Conservation (phyloP, 1,140 invertebrate species). For the Macrostomum lignano region DNA sequence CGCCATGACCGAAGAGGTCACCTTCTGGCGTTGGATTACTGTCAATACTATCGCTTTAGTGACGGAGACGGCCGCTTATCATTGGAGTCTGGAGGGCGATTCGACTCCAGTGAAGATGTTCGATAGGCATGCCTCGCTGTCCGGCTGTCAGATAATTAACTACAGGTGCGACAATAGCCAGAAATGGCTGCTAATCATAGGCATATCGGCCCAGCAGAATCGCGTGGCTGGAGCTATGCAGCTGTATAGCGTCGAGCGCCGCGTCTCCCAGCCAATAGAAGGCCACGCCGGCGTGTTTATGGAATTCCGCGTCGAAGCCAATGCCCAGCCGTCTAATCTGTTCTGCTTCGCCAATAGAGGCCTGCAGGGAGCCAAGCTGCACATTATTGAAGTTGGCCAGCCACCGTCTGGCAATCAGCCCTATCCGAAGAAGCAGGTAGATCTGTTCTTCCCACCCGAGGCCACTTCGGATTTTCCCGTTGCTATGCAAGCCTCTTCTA, state of each 20-base stretch:
- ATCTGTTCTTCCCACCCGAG: slow-evolving; percentile 92
- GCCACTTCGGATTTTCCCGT: slow-evolving; percentile 95
- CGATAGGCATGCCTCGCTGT: slow-evolving; percentile 73
- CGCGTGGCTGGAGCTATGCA: slow-evolving; percentile 96
- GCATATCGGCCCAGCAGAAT: slow-evolving; percentile 72
- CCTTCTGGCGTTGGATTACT: slow-evolving; percentile 99
- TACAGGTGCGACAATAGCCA: slow-evolving; percentile 83
- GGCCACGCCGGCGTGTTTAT: slow-evolving; percentile 93
- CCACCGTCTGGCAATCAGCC: slow-evolving; percentile 75
- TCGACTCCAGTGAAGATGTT: too few relatives aligned
- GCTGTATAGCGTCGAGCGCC: slow-evolving; percentile 79
- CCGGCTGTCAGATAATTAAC: slow-evolving; percentile 92
- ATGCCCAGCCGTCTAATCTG: slow-evolving; percentile 69
- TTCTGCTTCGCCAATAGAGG: slow-evolving; percentile 82
- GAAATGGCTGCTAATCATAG: slow-evolving; percentile 78
- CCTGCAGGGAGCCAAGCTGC: slow-evolving; percentile 37
- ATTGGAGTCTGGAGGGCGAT: slow-evolving; percentile 99
- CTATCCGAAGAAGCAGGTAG: slow-evolving; percentile 85
- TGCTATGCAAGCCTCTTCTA: slow-evolving; percentile 62
- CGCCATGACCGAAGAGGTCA: slow-evolving; percentile 88
- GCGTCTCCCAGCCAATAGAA: slow-evolving; percentile 57
- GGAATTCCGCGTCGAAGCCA: slow-evolving; percentile 78
- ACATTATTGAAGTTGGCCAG: slow-evolving; percentile 91
- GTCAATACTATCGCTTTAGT: slow-evolving; percentile 82
- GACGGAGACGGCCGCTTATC: slow-evolving; percentile 81